Conservation (phyloP, 2,797 vertebrate genomes). For the Pogoniulus pusillus region DNA sequence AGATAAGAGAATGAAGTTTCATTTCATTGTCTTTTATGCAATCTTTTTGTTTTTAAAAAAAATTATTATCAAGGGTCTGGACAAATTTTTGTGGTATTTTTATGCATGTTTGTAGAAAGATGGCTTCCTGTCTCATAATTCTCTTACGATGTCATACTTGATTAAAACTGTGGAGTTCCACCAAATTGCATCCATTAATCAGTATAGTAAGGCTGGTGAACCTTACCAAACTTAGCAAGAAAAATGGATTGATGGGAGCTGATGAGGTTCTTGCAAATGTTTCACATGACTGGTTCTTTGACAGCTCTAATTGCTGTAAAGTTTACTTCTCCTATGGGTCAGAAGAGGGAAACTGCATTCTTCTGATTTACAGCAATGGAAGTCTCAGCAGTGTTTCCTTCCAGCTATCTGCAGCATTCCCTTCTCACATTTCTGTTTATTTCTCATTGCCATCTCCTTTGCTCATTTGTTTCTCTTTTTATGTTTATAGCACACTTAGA, state of each 20-base stretch:
- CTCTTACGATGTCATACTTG: background rate
- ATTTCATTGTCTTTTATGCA: background rate
- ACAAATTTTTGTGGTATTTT: constrained; percentile 6
- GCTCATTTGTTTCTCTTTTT: constrained; percentile 52
- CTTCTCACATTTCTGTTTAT: constrained; percentile 11
- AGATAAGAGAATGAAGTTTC: constrained; percentile 1
- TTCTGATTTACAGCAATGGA: constrained; percentile 10
- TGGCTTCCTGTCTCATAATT: constrained; percentile 17
- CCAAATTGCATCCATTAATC: constrained; percentile 13
- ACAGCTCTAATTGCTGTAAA: constrained; percentile 41
- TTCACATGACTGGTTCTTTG: constrained; percentile 48
- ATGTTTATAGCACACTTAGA: constrained; percentile 12
- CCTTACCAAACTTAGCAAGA: constrained; percentile 17
- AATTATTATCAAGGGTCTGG: too few species aligned
- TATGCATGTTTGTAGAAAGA: background rate
- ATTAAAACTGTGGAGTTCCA: background rate
- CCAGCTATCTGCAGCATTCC: background rate
- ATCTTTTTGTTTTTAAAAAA: too few species aligned
- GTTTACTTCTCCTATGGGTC: constrained; percentile 21
- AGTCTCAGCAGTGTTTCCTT: background rate
- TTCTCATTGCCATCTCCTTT: constrained; percentile 26
- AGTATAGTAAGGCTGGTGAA: constrained; percentile 26
- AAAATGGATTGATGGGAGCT: constrained; percentile 20
- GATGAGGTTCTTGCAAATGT: constrained; percentile 43
- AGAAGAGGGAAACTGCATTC: background rate